Conservation (phyloP, 2,888 invertebrate species). For the Selenia dentaria region DNA sequence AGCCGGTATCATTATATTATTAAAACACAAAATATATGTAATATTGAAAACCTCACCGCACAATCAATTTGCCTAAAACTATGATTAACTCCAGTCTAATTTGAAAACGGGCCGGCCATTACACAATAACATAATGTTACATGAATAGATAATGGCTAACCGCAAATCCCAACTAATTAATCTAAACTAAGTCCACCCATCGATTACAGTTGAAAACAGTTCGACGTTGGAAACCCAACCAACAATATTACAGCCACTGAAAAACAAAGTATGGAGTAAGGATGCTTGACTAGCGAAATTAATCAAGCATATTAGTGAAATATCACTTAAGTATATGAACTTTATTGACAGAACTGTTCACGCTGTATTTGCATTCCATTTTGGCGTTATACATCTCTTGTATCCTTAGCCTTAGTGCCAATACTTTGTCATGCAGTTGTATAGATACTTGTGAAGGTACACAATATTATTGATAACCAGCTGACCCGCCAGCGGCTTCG, state of each 20-base stretch:
- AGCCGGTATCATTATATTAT: too few relatives aligned
- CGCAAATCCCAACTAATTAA: conserved; percentile 17
- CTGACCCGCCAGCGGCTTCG: too few relatives aligned
- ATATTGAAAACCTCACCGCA: not conserved
- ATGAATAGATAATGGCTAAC: conserved; percentile 11
- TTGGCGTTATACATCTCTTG: too few relatives aligned
- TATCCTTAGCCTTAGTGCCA: too few relatives aligned
- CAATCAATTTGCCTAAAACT: not conserved
- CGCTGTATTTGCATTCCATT: too few relatives aligned
- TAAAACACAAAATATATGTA: too few relatives aligned
- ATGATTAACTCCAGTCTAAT: not conserved
- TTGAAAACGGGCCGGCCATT: not conserved
- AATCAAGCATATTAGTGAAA: not conserved
- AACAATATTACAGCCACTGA: not conserved
- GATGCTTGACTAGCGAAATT: not conserved
- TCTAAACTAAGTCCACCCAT: conserved; percentile 13
- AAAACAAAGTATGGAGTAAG: not conserved
- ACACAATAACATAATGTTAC: not conserved
- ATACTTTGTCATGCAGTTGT: too few relatives aligned
- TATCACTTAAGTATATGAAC: not conserved
- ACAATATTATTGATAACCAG: too few relatives aligned
- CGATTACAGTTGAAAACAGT: conserved; percentile 14
- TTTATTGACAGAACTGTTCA: too few relatives aligned
- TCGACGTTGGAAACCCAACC: conserved; percentile 10
- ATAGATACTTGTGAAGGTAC: too few relatives aligned